Evolutionary conservation across 1,140 invertebrate species (phyloP).

Genomic region (Aphelinus certus): DNA sequence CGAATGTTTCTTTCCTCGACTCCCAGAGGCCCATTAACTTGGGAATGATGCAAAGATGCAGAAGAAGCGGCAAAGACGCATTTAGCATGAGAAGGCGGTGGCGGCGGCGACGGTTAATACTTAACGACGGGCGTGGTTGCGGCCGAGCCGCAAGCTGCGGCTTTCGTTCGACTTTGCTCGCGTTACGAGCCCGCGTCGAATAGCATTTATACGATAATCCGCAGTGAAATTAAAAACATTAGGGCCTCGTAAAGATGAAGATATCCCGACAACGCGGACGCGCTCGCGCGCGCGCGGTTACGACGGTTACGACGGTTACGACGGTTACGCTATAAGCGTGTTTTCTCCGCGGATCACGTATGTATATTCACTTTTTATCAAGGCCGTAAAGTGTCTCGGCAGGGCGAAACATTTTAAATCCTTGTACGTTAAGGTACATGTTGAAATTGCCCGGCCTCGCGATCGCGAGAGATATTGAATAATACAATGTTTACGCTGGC

Average conservation of each 20-base stretch:
- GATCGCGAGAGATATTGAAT: too few relatives aligned
- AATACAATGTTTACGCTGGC: too few relatives aligned
- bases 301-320: constrained; percentile 21
- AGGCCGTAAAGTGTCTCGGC: too few relatives aligned
- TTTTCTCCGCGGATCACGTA: background rate
- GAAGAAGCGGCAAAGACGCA: background rate
- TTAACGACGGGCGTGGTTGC: constrained; percentile 41
- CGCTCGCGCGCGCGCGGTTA: background rate
- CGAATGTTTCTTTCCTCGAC: too few relatives aligned
- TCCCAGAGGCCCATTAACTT: too few relatives aligned
- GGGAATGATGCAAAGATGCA: too few relatives aligned
- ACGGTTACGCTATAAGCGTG: constrained; percentile 2
- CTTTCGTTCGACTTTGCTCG: background rate
- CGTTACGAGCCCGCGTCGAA: background rate
- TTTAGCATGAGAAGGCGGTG: constrained; percentile 6
- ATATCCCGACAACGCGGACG: constrained; percentile 42
- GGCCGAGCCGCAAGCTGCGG: constrained; percentile 4
- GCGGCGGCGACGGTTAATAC: constrained; percentile 46
- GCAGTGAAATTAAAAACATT: constrained; percentile 57
- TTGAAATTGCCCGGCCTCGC: too few relatives aligned
- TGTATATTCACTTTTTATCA: background rate
- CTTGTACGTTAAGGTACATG: too few relatives aligned
- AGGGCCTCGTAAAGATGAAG: constrained; percentile 57
- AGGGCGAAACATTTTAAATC: too few relatives aligned
- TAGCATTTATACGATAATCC: constrained; percentile 51